phyloP scores from a whole-genome alignment of 2,888 invertebrate genomes.

The Hylaea fasciaria region DNA sequence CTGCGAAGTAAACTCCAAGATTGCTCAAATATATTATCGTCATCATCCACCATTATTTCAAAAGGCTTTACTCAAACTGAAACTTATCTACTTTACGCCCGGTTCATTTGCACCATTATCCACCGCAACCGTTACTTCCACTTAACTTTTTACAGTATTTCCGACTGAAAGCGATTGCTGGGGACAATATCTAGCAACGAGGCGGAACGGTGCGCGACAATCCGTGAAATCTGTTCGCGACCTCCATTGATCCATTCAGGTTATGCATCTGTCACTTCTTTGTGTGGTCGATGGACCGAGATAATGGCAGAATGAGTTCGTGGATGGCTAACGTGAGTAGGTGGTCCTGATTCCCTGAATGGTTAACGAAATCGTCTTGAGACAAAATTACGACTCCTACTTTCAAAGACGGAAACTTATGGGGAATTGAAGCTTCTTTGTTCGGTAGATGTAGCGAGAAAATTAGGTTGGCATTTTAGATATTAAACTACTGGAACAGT shows the following conservation, averaged over 20 bases:
- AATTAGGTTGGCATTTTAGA: neutral
- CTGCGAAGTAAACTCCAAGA: no score
- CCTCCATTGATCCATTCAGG: conserved; percentile 40
- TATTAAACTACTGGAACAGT: no score
- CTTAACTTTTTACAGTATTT: conserved; percentile 34
- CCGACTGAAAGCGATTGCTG: conserved; percentile 34
- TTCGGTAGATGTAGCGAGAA: neutral
- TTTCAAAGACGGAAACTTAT: neutral
- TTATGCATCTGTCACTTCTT: conserved; percentile 37
- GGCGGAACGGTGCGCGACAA: conserved; percentile 53
- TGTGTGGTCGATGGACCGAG: conserved; percentile 23
- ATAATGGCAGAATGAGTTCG: conserved; percentile 1
- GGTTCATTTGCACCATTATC: conserved; percentile 35
- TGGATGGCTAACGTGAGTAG: neutral
- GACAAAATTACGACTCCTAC: neutral
- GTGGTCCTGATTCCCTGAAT: neutral
- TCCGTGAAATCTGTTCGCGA: conserved; percentile 56
- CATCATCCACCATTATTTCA: neutral
- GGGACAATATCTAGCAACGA: conserved; percentile 52
- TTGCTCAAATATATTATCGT: no score
- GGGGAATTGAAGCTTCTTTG: neutral
- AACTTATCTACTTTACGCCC: conserved; percentile 33
- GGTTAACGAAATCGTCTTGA: neutral
- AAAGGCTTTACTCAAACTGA: conserved; percentile 23
- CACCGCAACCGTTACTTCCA: conserved; percentile 36